Evolutionary conservation across 2,113 vertebrate species (phyloP), one percentile per base, ranked within the genome.

Genomic region (Pelobates fuscus): DNA sequence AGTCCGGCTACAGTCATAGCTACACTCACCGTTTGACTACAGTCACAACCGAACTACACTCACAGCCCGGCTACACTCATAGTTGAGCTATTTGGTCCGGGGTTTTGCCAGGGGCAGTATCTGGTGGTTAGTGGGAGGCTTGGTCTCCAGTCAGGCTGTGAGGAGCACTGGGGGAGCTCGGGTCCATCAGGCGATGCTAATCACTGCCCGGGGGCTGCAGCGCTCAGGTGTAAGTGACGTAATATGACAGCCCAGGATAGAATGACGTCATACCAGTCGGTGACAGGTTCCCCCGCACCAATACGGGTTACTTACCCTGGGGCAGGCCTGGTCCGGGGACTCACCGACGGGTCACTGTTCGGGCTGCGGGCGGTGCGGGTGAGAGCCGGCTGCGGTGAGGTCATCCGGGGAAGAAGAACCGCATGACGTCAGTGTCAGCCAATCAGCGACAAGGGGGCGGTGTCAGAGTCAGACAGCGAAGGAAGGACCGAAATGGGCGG

Each of bases 401-500:
- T 75, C 71, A 75, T 37, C 62, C 32, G 62, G 62, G 62, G 61
- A 73, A 70, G 67, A 61, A 57, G 52, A 75, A 64, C 49, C 6
- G 62, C 49, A 75, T 75, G 71, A 75, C 71, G 71, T 75, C 30
- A 75, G 23, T 29, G 23, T 1, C 52, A 67, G 49, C 71, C 71
- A 75, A 75, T 75, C 71, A 17, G 32, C 18, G 18, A 7, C 8
- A 10, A n/a, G 14, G 52, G 32, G 21, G 49, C 21, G 54, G 52
- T 7, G 52, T 7, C 21, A 37, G 20, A 10, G 46, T 21, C 25
- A 18, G 14, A 6, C n/a, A 57, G 15, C 15, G 12, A 18, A 24
- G 1, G 20, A 41, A 37, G 30, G 67, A 41, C 11, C 5, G 3
- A 12, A 23, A n/a, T 15, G 55, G 68, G 68, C 55, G 68, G 37